Evolutionary conservation across 2,113 vertebrate genomes (phyloP), one percentile per base, ranked within the genome.

Genomic region (Scolopax mira): DNA sequence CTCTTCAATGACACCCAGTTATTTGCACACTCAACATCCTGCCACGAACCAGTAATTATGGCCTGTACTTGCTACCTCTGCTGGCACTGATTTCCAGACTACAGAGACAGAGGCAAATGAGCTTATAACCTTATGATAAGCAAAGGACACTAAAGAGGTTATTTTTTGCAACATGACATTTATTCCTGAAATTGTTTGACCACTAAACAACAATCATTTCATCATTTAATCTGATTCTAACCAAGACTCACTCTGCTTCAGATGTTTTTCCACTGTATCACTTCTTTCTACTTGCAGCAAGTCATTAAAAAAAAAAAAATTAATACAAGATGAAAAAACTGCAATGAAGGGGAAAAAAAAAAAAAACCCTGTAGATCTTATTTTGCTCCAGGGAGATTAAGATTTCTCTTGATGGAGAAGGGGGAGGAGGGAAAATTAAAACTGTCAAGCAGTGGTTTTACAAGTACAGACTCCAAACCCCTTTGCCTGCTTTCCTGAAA

Each of bases 11-110:
- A 98, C 97, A 98, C 93, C 77, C 90, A 94, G 94, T 96, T 97
- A 98, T 98, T 98, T 97, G 97, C 94, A 96, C 89, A 95, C 95
- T 96, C 97, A 92, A 90, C 96, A 96, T 94, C 89, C 81, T 85
- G 94, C 90, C 89, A 94, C 9, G 1, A 97, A 94, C 72, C 89
- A 94, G 85, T 96, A 96, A 98, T 98, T 97, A 97, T 11, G 62
- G 73, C 41, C 86, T 33, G 14, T 83, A 90, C 83, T 97, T 95
- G 87, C 87, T 55, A 55, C 66, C 78, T 88, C 82, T 13, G 2
- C 60, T 89, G 93, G 93, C 93, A 89, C 67, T 78, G 92, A 88
- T 67, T 87, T 95, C 93, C 91, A 97, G 94, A 73, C 85, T 94
- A 95, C 28, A 88, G 88, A 93, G 85, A 90, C 62, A 42, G 28